These are phyloP conservation scores for Rissa tridactyla DNA, from an alignment of 2,113 vertebrate species.

Conservation along the genomic window DNA sequence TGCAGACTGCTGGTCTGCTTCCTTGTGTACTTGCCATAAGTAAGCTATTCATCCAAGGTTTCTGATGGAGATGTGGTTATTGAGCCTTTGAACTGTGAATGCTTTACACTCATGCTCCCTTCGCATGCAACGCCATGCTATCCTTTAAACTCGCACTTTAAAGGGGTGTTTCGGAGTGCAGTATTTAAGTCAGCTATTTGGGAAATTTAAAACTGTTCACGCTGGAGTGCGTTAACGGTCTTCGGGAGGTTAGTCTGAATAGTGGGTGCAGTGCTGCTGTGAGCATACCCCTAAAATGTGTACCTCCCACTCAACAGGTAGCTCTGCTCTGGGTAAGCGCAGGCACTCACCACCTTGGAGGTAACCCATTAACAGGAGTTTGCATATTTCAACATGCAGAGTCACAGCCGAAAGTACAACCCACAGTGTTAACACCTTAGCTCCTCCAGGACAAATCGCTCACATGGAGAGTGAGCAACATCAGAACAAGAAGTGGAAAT, in stretches of 20 bases:
- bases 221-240: background rate
- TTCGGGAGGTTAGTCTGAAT: background rate
- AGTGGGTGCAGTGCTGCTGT: background rate
- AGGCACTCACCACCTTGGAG: background rate
- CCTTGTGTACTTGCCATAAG: background rate
- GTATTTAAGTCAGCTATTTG: background rate
- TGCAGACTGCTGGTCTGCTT: background rate
- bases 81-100: constrained; percentile 29
- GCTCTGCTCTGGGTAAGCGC: background rate
- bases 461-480: background rate
- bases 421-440: background rate
- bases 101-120: background rate
- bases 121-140: background rate
- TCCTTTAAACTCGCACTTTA: background rate
- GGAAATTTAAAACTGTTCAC: constrained; percentile 5
- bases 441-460: background rate
- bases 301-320: background rate
- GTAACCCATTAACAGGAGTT: background rate
- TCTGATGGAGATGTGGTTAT: constrained; percentile 11
- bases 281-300: background rate
- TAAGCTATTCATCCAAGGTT: background rate
- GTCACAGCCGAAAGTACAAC: background rate
- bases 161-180: background rate
- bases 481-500: background rate
- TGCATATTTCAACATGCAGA: background rate